Evolutionary conservation across 2,797 vertebrate species (phyloP).

Genomic region (Phoebastria nigripes): DNA sequence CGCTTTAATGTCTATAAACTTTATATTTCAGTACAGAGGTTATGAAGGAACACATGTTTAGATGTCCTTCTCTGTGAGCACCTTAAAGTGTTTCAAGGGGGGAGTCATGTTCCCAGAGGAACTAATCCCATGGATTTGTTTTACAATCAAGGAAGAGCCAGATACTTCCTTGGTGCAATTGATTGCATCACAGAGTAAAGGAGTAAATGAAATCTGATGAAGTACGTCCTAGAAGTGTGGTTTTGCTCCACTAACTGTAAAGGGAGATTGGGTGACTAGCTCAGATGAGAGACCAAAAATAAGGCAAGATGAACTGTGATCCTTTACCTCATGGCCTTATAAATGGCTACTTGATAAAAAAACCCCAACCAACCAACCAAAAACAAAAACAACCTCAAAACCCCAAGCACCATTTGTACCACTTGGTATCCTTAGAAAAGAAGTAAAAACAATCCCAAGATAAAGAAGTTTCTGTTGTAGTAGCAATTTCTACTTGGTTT

Average conservation of each 20-base stretch:
- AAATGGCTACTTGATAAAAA: neutral
- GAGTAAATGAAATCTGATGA: neutral
- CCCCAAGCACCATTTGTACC: neutral
- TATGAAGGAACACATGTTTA: neutral
- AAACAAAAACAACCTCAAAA: neutral
- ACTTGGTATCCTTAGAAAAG: neutral
- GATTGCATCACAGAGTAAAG: neutral
- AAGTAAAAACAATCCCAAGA: neutral
- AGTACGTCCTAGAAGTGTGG: neutral
- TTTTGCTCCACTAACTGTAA: neutral
- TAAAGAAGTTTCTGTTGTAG: neutral
- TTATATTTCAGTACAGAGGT: neutral
- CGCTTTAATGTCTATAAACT: neutral
- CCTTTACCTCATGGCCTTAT: neutral
- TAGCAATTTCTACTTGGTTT: neutral
- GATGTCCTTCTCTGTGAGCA: neutral
- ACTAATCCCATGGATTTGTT: neutral
- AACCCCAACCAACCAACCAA: no score
- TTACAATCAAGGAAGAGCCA: neutral
- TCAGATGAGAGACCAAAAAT: neutral
- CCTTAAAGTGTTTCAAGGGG: neutral
- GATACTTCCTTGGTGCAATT: neutral
- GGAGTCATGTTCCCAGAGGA: neutral
- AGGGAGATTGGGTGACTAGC: neutral
- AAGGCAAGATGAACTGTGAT: neutral